Evolutionary conservation across 92 coral and sea anemone genomes (phyloP), one percentile per base, ranked within the genome.

Genomic region (Epizoanthus scotinus): DNA sequence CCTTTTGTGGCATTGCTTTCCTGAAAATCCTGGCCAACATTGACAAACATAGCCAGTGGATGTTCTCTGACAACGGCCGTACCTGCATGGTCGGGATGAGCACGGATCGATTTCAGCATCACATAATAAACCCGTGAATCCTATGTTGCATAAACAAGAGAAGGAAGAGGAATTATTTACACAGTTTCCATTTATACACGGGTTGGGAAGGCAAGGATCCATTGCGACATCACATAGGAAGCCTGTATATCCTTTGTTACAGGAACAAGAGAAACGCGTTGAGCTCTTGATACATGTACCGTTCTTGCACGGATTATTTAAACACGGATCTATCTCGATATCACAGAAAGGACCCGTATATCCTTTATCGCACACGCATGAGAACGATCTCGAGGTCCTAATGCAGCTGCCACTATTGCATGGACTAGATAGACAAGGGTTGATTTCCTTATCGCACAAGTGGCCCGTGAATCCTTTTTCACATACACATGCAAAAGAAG

Each of bases 351-450:
- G 82, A 10, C 90, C 91, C 1, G 84, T 79, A 66, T 68, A 91
- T 24, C 90, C 88, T 54, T 63, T 62, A 14, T 80, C 67, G 52
- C 94, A 91, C n/a, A 52, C 3, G 63, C 95, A 91, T 26, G 50
- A 67, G 42, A 77, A 72, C 25, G 78, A 40, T 21, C 40, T 64
- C 24, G 28, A 55, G 49, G 47, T 79, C 31, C 27, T 40, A 2
- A 74, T 20, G 81, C 98, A 94, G 44, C 80, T 66, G 29, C 98
- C 98, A 64, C 92, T 86, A n/a, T 70, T 82, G 77, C 98, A 94
- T 0, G 94, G 95, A 52, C 84, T 78, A 29, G 88, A 81, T 53
- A 13, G 17, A 73, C 98, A 93, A 12, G 58, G 78, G 69, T 79
- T 18, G 17, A 80, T 57, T 56, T 29, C 29, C 21, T 47, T 61